A percentile compares a stretch with the other conserved stretches of the same genome.
Evolutionary conservation across 2,113 vertebrate genomes (phyloP).

Genomic region (Pristiophorus japonicus): DNA sequence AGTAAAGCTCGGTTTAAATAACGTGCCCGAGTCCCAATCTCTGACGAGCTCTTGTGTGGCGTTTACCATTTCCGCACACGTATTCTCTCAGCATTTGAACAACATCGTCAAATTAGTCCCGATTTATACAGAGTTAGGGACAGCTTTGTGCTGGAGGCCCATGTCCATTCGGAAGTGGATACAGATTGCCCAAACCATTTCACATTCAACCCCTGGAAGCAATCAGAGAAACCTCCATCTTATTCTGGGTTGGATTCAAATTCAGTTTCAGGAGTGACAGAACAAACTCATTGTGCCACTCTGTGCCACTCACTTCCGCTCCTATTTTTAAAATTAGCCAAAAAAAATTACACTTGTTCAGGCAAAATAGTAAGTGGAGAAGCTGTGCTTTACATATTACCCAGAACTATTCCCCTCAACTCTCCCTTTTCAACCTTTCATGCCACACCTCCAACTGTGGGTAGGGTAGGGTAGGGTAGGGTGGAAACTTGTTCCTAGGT

Average conservation of each 20-base stretch:
- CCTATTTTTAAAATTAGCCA: not conserved
- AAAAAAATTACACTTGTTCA: not conserved
- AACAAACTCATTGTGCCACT: not conserved
- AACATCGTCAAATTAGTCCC: not conserved
- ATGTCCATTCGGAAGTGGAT: not conserved
- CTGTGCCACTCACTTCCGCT: not conserved
- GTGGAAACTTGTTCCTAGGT: not conserved
- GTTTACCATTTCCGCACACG: not conserved
- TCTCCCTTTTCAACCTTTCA: not conserved
- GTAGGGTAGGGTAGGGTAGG: not conserved
- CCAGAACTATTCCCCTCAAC: not conserved
- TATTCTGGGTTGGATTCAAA: not conserved
- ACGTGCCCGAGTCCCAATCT: not conserved
- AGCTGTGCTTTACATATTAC: not conserved
- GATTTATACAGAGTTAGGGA: not conserved
- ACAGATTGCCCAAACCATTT: constrained; percentile 2
- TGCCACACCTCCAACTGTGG: not conserved
- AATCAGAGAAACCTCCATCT: not conserved
- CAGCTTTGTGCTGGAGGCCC: too few relatives aligned
- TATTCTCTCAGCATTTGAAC: not conserved
- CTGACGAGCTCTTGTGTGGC: not conserved
- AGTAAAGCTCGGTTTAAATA: not conserved
- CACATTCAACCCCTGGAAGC: not conserved
- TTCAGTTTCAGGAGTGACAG: not conserved
- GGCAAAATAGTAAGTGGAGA: not conserved